Conservation (phyloP, 2,113 vertebrate species). For the Psettodes erumei region DNA sequence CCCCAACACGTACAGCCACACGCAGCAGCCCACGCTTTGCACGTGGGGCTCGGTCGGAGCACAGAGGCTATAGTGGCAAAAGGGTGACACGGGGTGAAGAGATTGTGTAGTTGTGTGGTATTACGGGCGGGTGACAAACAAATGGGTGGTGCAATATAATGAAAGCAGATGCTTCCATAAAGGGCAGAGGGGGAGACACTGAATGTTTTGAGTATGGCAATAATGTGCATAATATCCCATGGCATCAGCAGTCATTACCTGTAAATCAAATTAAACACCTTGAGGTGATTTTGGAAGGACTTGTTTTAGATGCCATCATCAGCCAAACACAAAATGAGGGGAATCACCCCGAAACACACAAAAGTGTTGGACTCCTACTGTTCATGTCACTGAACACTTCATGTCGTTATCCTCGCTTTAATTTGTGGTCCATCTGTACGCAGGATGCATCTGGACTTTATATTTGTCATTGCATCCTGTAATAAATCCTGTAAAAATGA, state of each 20-base stretch:
- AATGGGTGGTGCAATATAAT: background rate
- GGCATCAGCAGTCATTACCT: background rate
- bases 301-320: background rate
- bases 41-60: slow-evolving; percentile 27
- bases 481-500: too few relatives aligned
- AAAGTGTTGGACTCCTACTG: too few relatives aligned
- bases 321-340: background rate
- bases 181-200: background rate
- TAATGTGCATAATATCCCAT: background rate
- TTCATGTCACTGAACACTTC: too few relatives aligned
- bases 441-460: too few relatives aligned
- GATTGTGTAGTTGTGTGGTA: background rate
- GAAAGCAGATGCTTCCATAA: background rate
- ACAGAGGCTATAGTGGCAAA: slow-evolving; percentile 5
- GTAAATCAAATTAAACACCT: background rate
- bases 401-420: too few relatives aligned
- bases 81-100: slow-evolving; percentile 21
- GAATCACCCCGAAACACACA: too few relatives aligned
- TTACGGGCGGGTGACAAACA: background rate
- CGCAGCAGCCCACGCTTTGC: slow-evolving; percentile 38
- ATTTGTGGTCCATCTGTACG: too few relatives aligned
- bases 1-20: slow-evolving; percentile 55
- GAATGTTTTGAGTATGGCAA: too few relatives aligned
- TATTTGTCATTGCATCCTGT: too few relatives aligned
- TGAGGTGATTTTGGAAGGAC: background rate